Conservation (phyloP, 2,888 invertebrate genomes). For the Cerastis leucographa region DNA sequence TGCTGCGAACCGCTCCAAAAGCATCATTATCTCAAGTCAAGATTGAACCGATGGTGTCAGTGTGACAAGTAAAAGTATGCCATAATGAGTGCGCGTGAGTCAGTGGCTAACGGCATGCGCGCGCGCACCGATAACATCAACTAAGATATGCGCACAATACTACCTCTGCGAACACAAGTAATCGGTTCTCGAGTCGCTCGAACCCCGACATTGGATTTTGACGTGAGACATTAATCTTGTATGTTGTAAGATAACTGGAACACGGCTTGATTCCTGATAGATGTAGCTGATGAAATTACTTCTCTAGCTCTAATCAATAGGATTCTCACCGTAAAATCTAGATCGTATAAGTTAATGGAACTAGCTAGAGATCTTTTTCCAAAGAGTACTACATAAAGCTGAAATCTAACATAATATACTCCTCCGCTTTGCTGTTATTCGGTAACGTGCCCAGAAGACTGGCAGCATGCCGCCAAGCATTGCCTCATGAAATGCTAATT, state of each 20-base stretch:
- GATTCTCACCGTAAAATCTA: background rate
- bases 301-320: background rate
- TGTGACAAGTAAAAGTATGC: constrained; percentile 69
- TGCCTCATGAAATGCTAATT: background rate
- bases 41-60: constrained; percentile 54
- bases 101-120: constrained; percentile 53
- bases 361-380: background rate
- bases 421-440: background rate
- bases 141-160: constrained; percentile 50
- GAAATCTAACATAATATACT: background rate
- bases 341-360: background rate
- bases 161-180: constrained; percentile 22
- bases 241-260: constrained; percentile 12
- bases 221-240: constrained; percentile 2
- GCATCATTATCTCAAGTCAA: constrained; percentile 34
- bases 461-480: too few relatives aligned
- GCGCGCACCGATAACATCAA: constrained; percentile 57
- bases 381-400: background rate
- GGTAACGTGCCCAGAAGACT: background rate
- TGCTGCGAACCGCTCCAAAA: constrained; percentile 18
- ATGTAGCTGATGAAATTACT: background rate
- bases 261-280: constrained; percentile 7
- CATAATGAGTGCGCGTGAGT: constrained; percentile 61
- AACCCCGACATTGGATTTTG: constrained; percentile 6
- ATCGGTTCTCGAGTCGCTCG: constrained; percentile 13